These are phyloP conservation scores for Lucilia cuprina DNA, from an alignment of 1,140 invertebrate genomes.

Conservation along the genomic window DNA sequence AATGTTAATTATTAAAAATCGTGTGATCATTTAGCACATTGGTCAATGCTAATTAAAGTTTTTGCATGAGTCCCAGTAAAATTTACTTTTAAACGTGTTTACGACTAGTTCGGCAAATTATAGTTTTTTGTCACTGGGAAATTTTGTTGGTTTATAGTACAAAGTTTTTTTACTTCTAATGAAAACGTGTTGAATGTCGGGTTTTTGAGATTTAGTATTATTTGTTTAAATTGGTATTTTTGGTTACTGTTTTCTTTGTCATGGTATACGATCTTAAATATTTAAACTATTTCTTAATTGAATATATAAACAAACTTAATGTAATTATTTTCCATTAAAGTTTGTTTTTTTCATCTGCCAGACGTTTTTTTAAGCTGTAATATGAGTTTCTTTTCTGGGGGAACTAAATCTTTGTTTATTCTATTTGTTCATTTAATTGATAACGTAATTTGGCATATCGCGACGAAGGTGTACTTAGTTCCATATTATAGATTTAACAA, in stretches of 20 bases:
- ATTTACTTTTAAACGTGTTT: not conserved
- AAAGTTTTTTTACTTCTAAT: not conserved
- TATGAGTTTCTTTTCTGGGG: not conserved
- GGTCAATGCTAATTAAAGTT: not conserved
- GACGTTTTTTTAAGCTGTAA: not conserved
- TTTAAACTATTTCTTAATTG: not conserved
- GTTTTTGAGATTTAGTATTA: not conserved
- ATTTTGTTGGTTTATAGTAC: not conserved
- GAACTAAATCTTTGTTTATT: not conserved
- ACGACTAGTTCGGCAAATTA: not conserved
- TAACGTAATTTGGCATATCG: not conserved
- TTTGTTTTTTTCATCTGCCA: not conserved
- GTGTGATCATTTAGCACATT: not conserved
- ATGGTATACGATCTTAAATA: not conserved
- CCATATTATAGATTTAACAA: not conserved
- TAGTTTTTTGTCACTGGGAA: not conserved
- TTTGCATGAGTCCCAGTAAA: not conserved
- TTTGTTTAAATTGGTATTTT: not conserved
- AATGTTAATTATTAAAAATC: slow-evolving; percentile 4
- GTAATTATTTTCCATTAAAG: no score
- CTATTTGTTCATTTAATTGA: not conserved
- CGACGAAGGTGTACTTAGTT: not conserved
- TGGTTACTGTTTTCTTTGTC: not conserved
- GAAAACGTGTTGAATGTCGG: not conserved
- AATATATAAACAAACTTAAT: not conserved